Conservation (phyloP, 2,113 vertebrate species). For the Alligator sinensis region DNA sequence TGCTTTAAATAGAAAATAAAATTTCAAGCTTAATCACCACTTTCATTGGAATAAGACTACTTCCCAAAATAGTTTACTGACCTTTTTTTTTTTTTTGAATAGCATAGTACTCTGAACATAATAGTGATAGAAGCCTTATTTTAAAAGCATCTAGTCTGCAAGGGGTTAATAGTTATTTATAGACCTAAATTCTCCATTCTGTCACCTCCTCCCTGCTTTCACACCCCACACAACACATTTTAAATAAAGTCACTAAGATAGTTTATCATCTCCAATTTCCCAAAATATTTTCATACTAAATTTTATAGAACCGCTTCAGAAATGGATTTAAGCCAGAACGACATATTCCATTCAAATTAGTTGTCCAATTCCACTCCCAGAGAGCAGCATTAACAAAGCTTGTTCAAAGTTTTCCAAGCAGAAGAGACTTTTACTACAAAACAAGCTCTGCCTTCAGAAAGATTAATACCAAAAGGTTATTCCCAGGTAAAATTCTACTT, state of each 20-base stretch:
- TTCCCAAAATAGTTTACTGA: not conserved
- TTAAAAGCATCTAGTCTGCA: not conserved
- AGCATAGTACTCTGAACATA: not conserved
- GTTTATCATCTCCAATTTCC: not conserved
- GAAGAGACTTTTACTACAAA: not conserved
- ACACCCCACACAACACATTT: not conserved
- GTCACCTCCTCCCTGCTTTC: constrained; percentile 51
- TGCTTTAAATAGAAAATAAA: not conserved
- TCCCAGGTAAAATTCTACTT: not conserved
- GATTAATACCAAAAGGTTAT: not conserved
- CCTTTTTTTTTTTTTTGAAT: not conserved
- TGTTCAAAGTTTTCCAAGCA: not conserved
- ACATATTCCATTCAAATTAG: not conserved
- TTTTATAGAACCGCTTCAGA: constrained; percentile 18
- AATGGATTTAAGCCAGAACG: not conserved
- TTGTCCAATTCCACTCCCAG: not conserved
- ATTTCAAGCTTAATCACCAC: not conserved
- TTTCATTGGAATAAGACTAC: not conserved
- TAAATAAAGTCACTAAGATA: constrained; percentile 22
- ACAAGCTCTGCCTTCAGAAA: not conserved
- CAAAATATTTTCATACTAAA: not conserved
- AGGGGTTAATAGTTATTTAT: constrained; percentile 24
- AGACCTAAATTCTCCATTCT: not conserved
- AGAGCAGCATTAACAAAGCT: not conserved
- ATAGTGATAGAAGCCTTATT: not conserved